Evolutionary conservation across 2,888 invertebrate genomes (phyloP).

Genomic region (Sacculina carcini): DNA sequence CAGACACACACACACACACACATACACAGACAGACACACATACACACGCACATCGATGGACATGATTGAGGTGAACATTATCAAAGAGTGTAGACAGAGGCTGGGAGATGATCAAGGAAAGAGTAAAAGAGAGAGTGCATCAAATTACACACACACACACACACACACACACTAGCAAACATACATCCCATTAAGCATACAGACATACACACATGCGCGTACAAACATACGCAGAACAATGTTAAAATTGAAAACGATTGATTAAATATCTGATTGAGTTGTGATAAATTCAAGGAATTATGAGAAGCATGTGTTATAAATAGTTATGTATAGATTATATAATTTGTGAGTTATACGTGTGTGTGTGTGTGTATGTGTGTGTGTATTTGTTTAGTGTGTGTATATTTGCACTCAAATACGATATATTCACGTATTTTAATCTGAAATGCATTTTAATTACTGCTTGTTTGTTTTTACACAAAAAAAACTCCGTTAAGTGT

Average conservation of each 20-base stretch:
- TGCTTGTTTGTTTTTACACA: too few relatives aligned
- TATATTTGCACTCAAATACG: neutral
- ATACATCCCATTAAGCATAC: neutral
- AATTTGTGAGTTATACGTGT: neutral
- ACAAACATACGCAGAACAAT: too few relatives aligned
- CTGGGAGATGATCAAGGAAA: too few relatives aligned
- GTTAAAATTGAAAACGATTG: too few relatives aligned
- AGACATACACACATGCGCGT: too few relatives aligned
- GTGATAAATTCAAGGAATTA: too few relatives aligned
- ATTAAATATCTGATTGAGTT: too few relatives aligned
- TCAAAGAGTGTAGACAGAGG: too few relatives aligned
- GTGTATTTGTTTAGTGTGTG: neutral
- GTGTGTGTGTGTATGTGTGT: slow-evolving; percentile 2
- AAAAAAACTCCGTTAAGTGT: too few relatives aligned
- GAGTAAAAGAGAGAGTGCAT: too few relatives aligned
- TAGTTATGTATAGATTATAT: neutral
- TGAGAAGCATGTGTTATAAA: neutral
- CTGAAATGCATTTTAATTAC: too few relatives aligned
- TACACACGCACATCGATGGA: too few relatives aligned
- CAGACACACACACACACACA: neutral
- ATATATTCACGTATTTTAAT: neutral
- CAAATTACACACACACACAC: neutral
- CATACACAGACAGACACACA: neutral
- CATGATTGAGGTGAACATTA: neutral
- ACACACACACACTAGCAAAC: neutral